Evolutionary conservation across 2,888 invertebrate species (phyloP), one percentile per base, ranked within the genome.

Genomic region (Deroplatys truncata): DNA sequence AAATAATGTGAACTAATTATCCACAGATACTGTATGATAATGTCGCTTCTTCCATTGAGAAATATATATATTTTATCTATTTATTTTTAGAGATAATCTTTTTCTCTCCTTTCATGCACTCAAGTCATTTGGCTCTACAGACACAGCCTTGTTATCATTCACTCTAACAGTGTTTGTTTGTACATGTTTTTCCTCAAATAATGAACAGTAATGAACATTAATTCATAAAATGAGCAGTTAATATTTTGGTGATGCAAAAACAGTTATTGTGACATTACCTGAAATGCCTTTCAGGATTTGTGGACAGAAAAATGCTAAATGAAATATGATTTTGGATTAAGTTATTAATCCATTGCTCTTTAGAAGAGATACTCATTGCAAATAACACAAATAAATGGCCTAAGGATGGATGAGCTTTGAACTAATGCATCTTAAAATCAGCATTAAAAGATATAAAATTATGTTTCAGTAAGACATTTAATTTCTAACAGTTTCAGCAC

Each of bases 111-210:
- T 25, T 20, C 87, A 87, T 29, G 29, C 28, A 29, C n/a, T 28
- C 28, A 89, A 72, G n/a, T 86, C 29, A 85, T 82, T 89, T 89
- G 89, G 89, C 82, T 89, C 31, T 25, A 82, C 84, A 43, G 86
- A 89, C 89, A 89, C 89, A 89, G 89, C 85, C 85, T 82, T 88
- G 15, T 83, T 28, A 49, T 88, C 56, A 83, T 88, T 49, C 88
- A 28, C 84, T 31, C 35, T 28, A 84, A 25, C 35, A 31, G 29
- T 28, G 29, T 16, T 84, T 88, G 43, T 88, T 88, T 88, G 49
- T 88, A 86, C 84, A 88, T n/a, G n/a, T 3, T 56, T 85, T 85
- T 72, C 35, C 20, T 88, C 35, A 82, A 28, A 88, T 31, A 88
- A 28, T 82, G 82, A 43, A 84, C 88, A 28, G 82, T 31, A 87